phyloP scores from a whole-genome alignment of 2,888 invertebrate genomes.

The Timema podura region DNA sequence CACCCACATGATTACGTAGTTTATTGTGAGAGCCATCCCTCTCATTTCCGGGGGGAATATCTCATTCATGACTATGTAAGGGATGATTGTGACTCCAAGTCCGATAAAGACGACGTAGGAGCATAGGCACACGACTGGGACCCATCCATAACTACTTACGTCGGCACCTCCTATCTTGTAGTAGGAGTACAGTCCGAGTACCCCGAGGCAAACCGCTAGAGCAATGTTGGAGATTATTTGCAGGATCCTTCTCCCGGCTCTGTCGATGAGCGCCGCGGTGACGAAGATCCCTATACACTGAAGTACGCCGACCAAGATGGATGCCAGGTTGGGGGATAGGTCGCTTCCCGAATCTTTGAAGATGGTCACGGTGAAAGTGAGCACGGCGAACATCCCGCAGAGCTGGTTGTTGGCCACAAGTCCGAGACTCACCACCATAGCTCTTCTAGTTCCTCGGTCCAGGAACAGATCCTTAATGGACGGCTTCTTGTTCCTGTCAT shows the following conservation, averaged over 20 bases:
- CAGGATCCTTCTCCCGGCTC: constrained; percentile 46
- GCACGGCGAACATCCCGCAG: constrained; percentile 46
- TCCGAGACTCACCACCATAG: constrained; percentile 42
- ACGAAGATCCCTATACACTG: constrained; percentile 40
- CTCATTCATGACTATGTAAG: constrained; percentile 25
- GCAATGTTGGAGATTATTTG: constrained; percentile 44
- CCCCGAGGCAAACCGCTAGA: constrained; percentile 38
- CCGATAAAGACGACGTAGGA: constrained; percentile 22
- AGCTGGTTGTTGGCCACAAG: constrained; percentile 46
- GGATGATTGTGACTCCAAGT: constrained; percentile 23
- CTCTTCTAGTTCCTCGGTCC: constrained; percentile 42
- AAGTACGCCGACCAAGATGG: constrained; percentile 46
- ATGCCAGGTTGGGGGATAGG: constrained; percentile 39
- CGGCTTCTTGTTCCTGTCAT: constrained; percentile 25
- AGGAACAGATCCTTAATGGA: constrained; percentile 41
- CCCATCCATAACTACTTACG: constrained; percentile 23
- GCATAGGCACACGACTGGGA: constrained; percentile 23
- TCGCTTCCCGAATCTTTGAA: constrained; percentile 39
- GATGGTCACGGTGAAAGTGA: constrained; percentile 42
- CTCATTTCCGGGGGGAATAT: constrained; percentile 27
- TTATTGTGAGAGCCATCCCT: constrained; percentile 23
- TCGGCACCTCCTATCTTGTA: constrained; percentile 33
- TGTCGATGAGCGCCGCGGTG: constrained; percentile 42
- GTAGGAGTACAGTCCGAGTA: constrained; percentile 40
- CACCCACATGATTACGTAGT: constrained; percentile 36